A percentile compares a stretch with the other conserved stretches of the same genome.
Evolutionary conservation across 2,797 vertebrate species (phyloP).

Genomic region (Cyprinodon diabolis): DNA sequence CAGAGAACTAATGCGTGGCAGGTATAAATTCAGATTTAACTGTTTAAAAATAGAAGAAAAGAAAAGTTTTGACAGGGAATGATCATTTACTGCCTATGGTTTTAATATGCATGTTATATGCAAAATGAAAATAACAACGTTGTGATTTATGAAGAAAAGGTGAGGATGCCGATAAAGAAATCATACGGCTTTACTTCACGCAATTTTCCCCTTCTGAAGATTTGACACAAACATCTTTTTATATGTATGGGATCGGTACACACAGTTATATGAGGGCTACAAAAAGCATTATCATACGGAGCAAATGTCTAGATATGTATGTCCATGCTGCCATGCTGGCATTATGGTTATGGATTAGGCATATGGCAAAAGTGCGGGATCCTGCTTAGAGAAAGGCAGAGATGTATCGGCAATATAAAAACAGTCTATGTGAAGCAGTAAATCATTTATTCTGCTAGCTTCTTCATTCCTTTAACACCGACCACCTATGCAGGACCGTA

Average conservation of each 20-base stretch:
- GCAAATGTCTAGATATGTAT: conserved; percentile 66
- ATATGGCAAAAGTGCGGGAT: conserved; percentile 67
- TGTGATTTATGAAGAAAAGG: conserved; percentile 53
- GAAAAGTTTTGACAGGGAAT: conserved; percentile 50
- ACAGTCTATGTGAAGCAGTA: conserved; percentile 66
- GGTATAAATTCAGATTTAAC: conserved; percentile 80
- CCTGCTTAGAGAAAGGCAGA: conserved; percentile 69
- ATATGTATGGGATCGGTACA: conserved; percentile 30
- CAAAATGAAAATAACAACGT: conserved; percentile 63
- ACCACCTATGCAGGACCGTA: conserved; percentile 42
- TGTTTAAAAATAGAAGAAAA: conserved; percentile 40
- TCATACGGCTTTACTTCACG: conserved; percentile 22
- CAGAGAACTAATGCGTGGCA: conserved; percentile 82
- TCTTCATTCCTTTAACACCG: conserved; percentile 63
- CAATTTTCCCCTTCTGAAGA: conserved; percentile 40
- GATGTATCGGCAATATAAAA: conserved; percentile 76
- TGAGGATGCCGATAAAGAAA: conserved; percentile 53
- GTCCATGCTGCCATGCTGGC: conserved; percentile 51
- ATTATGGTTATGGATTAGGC: conserved; percentile 80
- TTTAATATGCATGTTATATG: conserved; percentile 59
- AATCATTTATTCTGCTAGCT: conserved; percentile 77
- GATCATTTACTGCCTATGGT: conserved; percentile 63
- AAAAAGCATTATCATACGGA: conserved; percentile 69
- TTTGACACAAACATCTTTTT: conserved; percentile 51
- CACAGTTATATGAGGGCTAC: conserved; percentile 56